Conservation (phyloP, 2,113 vertebrate genomes). For the Megaleporinus macrocephalus region DNA sequence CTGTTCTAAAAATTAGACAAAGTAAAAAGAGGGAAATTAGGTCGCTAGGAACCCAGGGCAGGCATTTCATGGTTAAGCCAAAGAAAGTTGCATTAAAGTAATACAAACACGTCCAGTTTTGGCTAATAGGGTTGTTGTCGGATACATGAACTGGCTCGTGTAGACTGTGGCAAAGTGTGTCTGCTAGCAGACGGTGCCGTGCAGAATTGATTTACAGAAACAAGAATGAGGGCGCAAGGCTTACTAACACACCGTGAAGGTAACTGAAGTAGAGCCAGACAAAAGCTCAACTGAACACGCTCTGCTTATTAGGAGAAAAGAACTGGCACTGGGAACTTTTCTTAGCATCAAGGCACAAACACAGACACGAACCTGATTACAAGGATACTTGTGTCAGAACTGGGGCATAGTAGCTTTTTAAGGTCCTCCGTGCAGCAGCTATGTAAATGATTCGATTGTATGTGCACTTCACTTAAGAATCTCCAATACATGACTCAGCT, state of each 20-base stretch:
- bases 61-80: background rate
- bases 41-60: background rate
- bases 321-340: background rate
- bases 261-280: background rate
- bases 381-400: background rate
- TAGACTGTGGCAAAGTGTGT: background rate
- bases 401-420: background rate
- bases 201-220: background rate
- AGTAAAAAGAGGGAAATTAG: background rate
- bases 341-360: background rate
- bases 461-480: constrained; percentile 17
- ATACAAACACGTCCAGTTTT: background rate
- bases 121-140: background rate
- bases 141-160: background rate
- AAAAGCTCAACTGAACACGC: background rate
- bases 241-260: background rate
- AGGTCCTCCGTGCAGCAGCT: background rate
- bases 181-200: background rate
- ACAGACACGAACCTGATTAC: background rate
- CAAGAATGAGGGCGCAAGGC: background rate
- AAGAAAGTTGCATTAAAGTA: background rate
- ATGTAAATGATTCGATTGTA: background rate
- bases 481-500: constrained; percentile 41
- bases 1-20: too few relatives aligned
- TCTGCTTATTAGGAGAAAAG: constrained; percentile 15